Evolutionary conservation across 2,888 invertebrate genomes (phyloP), one percentile per base, ranked within the genome.

Genomic region (Philopedon plagiatum): DNA sequence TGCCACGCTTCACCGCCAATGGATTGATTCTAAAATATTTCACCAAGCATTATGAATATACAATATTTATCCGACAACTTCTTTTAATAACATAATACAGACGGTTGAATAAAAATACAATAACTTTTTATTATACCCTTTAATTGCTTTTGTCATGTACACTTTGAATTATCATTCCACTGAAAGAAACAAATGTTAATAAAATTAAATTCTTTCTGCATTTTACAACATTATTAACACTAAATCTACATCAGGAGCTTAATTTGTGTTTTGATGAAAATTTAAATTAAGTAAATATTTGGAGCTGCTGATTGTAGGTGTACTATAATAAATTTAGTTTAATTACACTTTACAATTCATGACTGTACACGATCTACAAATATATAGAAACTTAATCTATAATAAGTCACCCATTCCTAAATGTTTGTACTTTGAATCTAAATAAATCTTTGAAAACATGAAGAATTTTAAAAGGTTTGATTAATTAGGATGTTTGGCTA

Each of bases 311-410:
- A 32, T 19, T 44, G 13, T 57, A 26, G 19, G 29, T 65, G 15
- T 32, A 21, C 65, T 34, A 29, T 18, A 39, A 54, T 64, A 56
- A 41, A 64, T 56, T 37, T 15, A 23, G 18, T 51, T 64, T 64
- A 65, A 57, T 65, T 65, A 56, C 51, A 9, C 19, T 44, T 4
- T 44, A 56, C 32, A 65, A 65, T 57, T 65, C 32, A 65, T 32
- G 56, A 41, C 19, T 44, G 39, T n/a, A 21, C 57, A 65, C 41
- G 44, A 57, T 57, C 54, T 39, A 49, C 34, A 11, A 26, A 29
- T 41, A 41, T 41, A 41, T 41, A 68, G 68, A 61, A 68, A 68
- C 51, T 44, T 60, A 49, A 68, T 68, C 60, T 41, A 44, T 39
- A 51, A 51, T 68, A 68, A 68, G 41, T 68, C 67, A 41, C 44